Base-by-base conservation (phyloP, 1,140 invertebrate genomes). In the Diprion similis region DNA sequence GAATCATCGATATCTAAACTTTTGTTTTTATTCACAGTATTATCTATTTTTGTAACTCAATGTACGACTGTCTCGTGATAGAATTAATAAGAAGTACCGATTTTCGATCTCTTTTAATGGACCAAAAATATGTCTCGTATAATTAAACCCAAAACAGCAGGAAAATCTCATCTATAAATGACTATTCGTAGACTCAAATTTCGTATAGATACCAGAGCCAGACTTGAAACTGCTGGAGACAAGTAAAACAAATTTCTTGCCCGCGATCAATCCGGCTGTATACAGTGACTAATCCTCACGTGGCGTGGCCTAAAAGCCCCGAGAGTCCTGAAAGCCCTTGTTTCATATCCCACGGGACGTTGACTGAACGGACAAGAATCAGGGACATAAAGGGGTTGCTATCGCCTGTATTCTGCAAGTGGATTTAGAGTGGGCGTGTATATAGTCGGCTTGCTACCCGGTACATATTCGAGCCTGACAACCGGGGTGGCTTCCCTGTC, bases 291-390 rank as follows among this genome's bases (percentile, higher is more conserved):
- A 59, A 59, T 59, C 51, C 51, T 59, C 51, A 15, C 11, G 51
- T 17, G n/a, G 51, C 11, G 51, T 17, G 24, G 24, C n/a, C 3
- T 59, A 15, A 59, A 59, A 59, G 51, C 51, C 9, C 51, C 51
- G n/a, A 59, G 51, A 59, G 51, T 17, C 51, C 51, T 59, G 51
- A 59, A 59, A 59, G 51, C 51, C 9, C 51, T 59, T 59, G 51
- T 59, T 59, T 13, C 51, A 17, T 59, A 59, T 59, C 51, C 51
- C 51, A 8, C 51, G 51, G 51, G 51, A 59, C 51, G n/a, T 15
- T 37, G 24, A 37, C 24, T 13, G 51, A 59, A 17, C n/a, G 51
- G 51, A 59, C 51, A 59, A 59, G 51, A 59, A 17, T 4, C n/a
- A 8, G 51, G 51, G 51, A 59, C 11, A 15, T 15, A 17, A 59